Base-by-base conservation (phyloP, 2,888 invertebrate genomes). In the Acrobeloides nanus region DNA sequence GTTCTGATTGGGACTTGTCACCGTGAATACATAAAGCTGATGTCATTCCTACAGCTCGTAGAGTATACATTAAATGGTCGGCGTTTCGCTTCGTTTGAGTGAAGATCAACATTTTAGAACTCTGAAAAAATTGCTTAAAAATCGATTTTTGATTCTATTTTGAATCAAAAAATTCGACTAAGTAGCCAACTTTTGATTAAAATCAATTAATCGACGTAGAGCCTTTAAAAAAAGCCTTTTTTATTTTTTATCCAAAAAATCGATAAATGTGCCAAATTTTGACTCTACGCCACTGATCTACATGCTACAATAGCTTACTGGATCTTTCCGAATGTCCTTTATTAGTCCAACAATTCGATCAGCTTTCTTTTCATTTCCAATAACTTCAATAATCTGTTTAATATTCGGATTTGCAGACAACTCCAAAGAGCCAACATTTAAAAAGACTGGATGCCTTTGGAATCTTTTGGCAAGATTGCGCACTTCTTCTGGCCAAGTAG, bases 401-500 rank as follows among this genome's bases (percentile, higher is more conserved):
- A 95, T 97, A 75, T 93, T 93, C 77, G 95, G 93, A 77, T 90
- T 90, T 24, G 90, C 90, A 57, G 87, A 84, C 44, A 97, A 80
- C 55, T 87, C 85, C 10, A 93, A 79, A 0, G 93, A 90, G 12
- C 97, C 97, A 57, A 97, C 88, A 77, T 95, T 97, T 61, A 97
- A 85, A 79, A 95, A 93, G 62, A 89, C 84, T 75, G 92, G 92
- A 73, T 95, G 87, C 44, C 82, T 82, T 10, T 97, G 81, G 77
- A 95, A 97, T 75, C 97, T 95, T 69, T 90, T 86, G 0, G 97
- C 97, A 48, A 97, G 77, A 61, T 84, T 84, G 61, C 86, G 83
- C 2, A 93, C 95, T 79, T 97, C 97, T 72, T 90, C 92, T 0
- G 97, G 97, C 97, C 97, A 97, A 0, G 97, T 99, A 0, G 97